phyloP scores from a whole-genome alignment of 53 echinoderm and acorn worm genomes.

The Astropecten irregularis region DNA sequence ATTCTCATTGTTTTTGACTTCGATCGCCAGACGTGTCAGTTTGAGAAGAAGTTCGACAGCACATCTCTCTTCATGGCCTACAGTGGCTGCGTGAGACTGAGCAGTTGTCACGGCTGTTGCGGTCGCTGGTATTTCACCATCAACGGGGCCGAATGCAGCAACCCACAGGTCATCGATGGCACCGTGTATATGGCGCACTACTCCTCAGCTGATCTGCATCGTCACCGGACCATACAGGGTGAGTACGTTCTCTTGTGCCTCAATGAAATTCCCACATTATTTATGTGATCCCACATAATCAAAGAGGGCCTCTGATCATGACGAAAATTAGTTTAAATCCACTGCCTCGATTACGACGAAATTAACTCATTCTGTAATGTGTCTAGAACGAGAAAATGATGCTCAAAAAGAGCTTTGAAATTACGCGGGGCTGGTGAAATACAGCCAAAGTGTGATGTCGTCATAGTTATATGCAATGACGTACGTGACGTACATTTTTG shows the following conservation, averaged over 20 bases:
- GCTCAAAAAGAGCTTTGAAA: too few relatives aligned
- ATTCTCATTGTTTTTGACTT: too few relatives aligned
- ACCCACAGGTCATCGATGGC: constrained; percentile 74
- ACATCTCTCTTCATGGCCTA: constrained; percentile 71
- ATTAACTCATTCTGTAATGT: too few relatives aligned
- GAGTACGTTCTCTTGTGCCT: neutral
- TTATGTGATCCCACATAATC: neutral
- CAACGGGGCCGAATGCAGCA: constrained; percentile 77
- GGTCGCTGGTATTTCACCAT: constrained; percentile 83
- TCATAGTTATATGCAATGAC: too few relatives aligned
- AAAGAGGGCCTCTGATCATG: too few relatives aligned
- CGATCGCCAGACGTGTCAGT: constrained; percentile 73
- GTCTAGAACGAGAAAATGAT: too few relatives aligned
- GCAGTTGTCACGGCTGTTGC: constrained; percentile 80
- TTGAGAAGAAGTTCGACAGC: constrained; percentile 53
- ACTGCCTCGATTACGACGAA: too few relatives aligned
- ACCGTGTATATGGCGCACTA: constrained; percentile 83
- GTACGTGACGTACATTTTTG: too few relatives aligned
- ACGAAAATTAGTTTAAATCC: too few relatives aligned
- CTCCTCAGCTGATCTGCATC: constrained; percentile 66
- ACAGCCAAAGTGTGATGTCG: too few relatives aligned
- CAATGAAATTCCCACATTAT: neutral
- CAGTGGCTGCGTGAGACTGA: constrained; percentile 61
- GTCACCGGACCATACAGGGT: constrained; percentile 74
- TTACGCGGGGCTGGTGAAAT: too few relatives aligned